Evolutionary conservation across 2,797 vertebrate genomes (phyloP), one percentile per base, ranked within the genome.

Genomic region (Etheostoma nigrum): DNA sequence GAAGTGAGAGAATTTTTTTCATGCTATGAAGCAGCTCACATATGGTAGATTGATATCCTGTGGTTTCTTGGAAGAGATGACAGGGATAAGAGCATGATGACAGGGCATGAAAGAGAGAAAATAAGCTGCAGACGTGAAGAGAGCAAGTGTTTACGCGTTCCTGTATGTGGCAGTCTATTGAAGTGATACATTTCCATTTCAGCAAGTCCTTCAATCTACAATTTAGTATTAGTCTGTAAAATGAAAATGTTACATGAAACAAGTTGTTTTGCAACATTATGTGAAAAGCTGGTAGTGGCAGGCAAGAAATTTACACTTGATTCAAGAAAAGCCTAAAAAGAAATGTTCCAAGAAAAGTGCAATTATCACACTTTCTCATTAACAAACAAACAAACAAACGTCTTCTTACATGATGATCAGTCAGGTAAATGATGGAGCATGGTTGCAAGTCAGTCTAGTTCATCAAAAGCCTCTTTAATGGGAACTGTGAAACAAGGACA

Each of bases 31-130:
- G 36, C 10, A 12, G 40, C 59, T 68, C 79, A 77, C 86, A 91
- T 88, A 88, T 86, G 85, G 83, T 52, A 77, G 57, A 76, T 82
- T 62, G 75, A 80, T 45, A 82, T 87, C 92, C 83, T 87, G 87
- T 72, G 68, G 91, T 70, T 90, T 88, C 81, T 85, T 85, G 83
- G 88, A 90, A 81, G 67, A 54, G 69, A 47, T 9, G 61, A 75
- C 81, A 80, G 53, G 8, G 67, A 87, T 82, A 81, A 72, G 55
- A 74, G 59, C 1, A 6, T 21, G 40, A 8, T 49, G 66, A 78
- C 42, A 60, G 47, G 21, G 12, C 72, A 48, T 60, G 57, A 57
- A n/a, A 58, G 67, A 75, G 10, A 76, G 59, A 76, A 42, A 40
- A 72, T 30, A 44, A 54, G 57, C 49, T 13, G n/a, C 30, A 16